Evolutionary conservation across 2,888 invertebrate species (phyloP), one percentile per base, ranked within the genome.

Genomic region (Tachina fera): DNA sequence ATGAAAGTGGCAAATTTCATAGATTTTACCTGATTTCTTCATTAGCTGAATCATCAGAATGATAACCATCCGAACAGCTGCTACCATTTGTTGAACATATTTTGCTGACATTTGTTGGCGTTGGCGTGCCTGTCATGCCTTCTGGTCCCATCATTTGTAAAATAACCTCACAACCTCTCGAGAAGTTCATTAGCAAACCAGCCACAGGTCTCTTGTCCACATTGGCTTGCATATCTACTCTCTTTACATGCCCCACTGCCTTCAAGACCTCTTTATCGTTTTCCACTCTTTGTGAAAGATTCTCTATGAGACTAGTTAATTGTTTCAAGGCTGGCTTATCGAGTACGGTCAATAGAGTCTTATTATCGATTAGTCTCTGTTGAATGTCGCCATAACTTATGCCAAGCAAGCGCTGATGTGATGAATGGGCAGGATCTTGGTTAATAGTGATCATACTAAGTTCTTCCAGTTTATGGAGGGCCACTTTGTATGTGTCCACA

Each of bases 311-410:
- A 1, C 94, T 94, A 22, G 94, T 93, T 75, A 98, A 94, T 92
- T 97, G 96, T 89, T 97, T 95, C 88, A 98, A 92, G 4, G 96
- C 96, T 45, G 96, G 96, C 91, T 97, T 97, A 90, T 97, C 97
- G 88, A 98, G 94, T 83, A 97, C 96, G 63, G 97, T 98, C 86
- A 97, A 94, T 51, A 98, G 93, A 0, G 97, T 96, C 93, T 98
- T 97, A 93, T 98, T 98, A 93, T 98, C 97, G 89, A 98, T 98
- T 76, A 98, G 94, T 1, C 98, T 94, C 88, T 97, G 96, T 92
- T 98, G 98, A 70, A 98, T 97, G 91, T 98, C 98, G 10, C 95
- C 95, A 90, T 97, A 96, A 71, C 95, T 96, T 79, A 98, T 94
- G 70, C 97, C 96, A 87, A 98, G 93, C 65, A 98, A 95, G 39